Conservation (phyloP, 2,113 vertebrate species). For the Leucosticte australis region DNA sequence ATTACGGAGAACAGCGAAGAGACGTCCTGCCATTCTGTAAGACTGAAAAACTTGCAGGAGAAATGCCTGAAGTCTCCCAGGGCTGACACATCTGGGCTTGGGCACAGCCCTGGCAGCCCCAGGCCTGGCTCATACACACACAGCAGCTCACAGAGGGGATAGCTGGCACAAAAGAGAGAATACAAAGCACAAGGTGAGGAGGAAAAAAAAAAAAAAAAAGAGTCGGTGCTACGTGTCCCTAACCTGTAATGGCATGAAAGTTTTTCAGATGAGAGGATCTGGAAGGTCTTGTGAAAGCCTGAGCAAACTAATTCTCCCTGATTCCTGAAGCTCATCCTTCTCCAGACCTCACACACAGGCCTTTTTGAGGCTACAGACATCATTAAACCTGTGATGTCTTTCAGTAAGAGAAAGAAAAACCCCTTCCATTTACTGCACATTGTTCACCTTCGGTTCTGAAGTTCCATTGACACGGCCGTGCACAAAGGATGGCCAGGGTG, state of each 20-base stretch:
- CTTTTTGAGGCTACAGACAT: not conserved
- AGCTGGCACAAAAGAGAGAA: not conserved
- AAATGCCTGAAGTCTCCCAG: not conserved
- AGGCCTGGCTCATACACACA: not conserved
- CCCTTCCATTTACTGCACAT: not conserved
- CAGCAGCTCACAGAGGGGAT: fast-evolving
- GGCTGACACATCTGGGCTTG: not conserved
- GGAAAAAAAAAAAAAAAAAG: not conserved
- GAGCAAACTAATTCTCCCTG: not conserved
- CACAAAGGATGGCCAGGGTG: not conserved
- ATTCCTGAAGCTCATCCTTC: not conserved
- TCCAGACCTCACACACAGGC: not conserved
- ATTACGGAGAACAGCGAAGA: not conserved
- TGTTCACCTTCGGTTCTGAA: not conserved
- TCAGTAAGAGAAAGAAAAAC: not conserved
- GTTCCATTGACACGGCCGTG: not conserved
- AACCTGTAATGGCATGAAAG: not conserved
- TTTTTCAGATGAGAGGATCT: not conserved
- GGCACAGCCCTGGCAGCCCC: not conserved
- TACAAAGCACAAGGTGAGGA: not conserved
- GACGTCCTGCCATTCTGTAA: not conserved
- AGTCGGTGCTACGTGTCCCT: fast-evolving
- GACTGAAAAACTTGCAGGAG: not conserved
- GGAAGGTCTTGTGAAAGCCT: not conserved
- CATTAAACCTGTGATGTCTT: not conserved